Conservation (phyloP, 2,888 invertebrate species). For the Germaria angustata region DNA sequence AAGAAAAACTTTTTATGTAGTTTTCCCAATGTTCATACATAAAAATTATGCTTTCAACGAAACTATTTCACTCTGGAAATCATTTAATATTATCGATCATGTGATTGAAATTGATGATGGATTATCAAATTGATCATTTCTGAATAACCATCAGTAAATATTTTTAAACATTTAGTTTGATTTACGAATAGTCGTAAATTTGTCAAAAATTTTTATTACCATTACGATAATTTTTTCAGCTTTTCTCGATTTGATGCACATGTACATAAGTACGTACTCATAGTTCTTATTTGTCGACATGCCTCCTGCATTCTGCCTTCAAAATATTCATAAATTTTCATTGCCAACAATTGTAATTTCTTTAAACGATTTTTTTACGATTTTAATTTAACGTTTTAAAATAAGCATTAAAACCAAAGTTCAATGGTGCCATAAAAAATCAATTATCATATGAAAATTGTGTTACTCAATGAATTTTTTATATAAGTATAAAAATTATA, state of each 20-base stretch:
- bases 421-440: slow-evolving; percentile 45
- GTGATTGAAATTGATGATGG: not conserved
- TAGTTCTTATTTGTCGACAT: no score
- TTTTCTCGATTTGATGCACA: no score
- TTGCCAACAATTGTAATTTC: slow-evolving; percentile 12
- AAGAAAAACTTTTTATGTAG: no score
- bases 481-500: not conserved
- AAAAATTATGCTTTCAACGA: no score
- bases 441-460: slow-evolving; percentile 16
- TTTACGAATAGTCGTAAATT: not conserved
- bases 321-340: slow-evolving; percentile 4
- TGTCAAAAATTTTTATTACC: not conserved
- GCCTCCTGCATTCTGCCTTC: not conserved
- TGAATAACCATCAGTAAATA: no score
- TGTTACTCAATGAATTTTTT: slow-evolving; percentile 17
- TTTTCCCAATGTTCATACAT: no score
- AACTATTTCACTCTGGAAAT: no score
- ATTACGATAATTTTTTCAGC: not conserved
- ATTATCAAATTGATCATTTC: not conserved
- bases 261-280: no score
- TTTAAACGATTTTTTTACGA: slow-evolving; percentile 13
- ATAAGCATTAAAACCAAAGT: slow-evolving; percentile 26
- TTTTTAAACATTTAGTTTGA: no score
- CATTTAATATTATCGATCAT: not conserved
- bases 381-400: slow-evolving; percentile 10